Evolutionary conservation across 2,113 vertebrate species (phyloP), one percentile per base, ranked within the genome.

Genomic region (Crypturellus undulatus): DNA sequence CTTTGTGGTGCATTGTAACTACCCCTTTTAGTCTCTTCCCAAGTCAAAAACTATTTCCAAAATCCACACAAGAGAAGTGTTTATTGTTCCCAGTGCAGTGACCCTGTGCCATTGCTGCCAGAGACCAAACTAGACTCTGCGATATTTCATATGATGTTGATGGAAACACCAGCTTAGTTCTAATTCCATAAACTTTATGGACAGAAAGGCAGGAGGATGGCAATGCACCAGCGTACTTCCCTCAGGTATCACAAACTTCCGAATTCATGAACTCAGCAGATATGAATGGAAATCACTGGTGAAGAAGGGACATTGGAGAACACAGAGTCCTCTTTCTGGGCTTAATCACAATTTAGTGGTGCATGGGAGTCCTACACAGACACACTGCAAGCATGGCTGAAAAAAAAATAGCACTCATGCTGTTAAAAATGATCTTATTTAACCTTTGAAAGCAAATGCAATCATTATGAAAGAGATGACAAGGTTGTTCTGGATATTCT

Each of bases 381-480:
- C 0, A 12, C 21, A 49, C 65, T 40, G 70, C 45, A 67, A 78
- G 79, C 26, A 32, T 22, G 26, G 26, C 51, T 43, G 82, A 71
- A 73, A 38, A 52, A 59, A 79, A 91, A 91, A 59, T 1, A 58
- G 71, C 26, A 36, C 60, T 62, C 11, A 30, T 70, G 17, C 62
- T 68, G 36, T 70, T 90, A 52, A 94, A 96, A 95, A 84, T 79
- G 20, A 76, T 76, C 70, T 62, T 77, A 32, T 58, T 95, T 92
- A 89, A 94, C 83, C 79, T 93, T 72, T 76, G 87, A 75, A 94
- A 97, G 89, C 47, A 70, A 94, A 93, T 69, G 43, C 85, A 68
- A 28, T n/a, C 62, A 25, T 92, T 70, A 38, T 68, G 80, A 93
- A 93, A 96, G 32, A 94, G 38, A 67, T 54, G 56, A 67, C 62